Conservation (phyloP, 2,113 vertebrate species). For the Epinephelus moara region DNA sequence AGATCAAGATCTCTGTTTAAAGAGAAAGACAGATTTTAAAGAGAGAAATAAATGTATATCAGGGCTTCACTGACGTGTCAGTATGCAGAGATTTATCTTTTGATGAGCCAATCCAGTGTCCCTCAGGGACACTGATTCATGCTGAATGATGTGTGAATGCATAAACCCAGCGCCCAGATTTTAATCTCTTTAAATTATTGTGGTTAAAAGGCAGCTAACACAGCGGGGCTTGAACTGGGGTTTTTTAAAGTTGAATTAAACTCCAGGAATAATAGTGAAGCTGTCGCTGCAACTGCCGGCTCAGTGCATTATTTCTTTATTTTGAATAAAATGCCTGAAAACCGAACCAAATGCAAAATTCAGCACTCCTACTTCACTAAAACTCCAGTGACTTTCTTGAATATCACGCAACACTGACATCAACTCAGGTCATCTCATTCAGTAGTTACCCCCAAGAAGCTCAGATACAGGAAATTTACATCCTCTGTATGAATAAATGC, state of each 20-base stretch:
- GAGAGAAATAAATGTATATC: slow-evolving; percentile 56
- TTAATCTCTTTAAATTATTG: slow-evolving; percentile 70
- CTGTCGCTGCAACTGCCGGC: not conserved
- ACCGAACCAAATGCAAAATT: slow-evolving; percentile 1
- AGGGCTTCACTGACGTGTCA: slow-evolving; percentile 58
- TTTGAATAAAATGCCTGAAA: slow-evolving; percentile 13
- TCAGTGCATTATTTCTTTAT: slow-evolving; percentile 4
- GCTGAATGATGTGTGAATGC: slow-evolving; percentile 56
- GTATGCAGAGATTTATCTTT: slow-evolving; percentile 62
- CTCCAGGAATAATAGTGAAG: slow-evolving; percentile 16
- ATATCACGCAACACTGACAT: slow-evolving; percentile 7
- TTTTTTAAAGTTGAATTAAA: slow-evolving; percentile 35
- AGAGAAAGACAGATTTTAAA: slow-evolving; percentile 13
- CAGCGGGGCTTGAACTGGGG: slow-evolving; percentile 8
- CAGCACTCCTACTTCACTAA: not conserved
- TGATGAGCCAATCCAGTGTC: slow-evolving; percentile 59
- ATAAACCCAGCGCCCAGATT: slow-evolving; percentile 35
- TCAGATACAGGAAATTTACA: not conserved
- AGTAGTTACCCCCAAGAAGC: not conserved
- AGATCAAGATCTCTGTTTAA: slow-evolving; percentile 41
- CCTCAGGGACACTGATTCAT: slow-evolving; percentile 50
- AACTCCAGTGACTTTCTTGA: not conserved
- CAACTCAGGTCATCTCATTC: not conserved
- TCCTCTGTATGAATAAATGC: not conserved
- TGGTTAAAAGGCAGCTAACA: slow-evolving; percentile 45